Conservation (phyloP, 2,888 invertebrate genomes). For the Taenaris catops region DNA sequence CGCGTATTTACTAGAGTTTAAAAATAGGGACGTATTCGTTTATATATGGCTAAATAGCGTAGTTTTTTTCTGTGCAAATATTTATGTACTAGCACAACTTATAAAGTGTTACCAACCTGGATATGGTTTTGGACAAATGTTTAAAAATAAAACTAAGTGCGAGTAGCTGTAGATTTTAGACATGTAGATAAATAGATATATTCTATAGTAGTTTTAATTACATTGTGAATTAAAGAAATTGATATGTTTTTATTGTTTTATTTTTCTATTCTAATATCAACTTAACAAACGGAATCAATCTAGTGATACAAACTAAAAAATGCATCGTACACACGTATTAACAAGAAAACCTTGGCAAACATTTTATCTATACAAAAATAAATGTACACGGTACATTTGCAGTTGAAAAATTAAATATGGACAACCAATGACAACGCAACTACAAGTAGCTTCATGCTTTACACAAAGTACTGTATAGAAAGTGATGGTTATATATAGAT, state of each 20-base stretch:
- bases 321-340: conserved; percentile 2
- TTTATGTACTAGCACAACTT: conserved; percentile 82
- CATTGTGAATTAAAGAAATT: too few species aligned
- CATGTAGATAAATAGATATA: too few species aligned
- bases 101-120: conserved; percentile 61
- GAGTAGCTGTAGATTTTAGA: too few species aligned
- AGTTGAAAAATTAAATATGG: too few species aligned
- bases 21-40: conserved; percentile 89
- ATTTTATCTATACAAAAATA: conserved; percentile 1
- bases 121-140: conserved; percentile 44
- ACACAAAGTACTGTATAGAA: too few species aligned
- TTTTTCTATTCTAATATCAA: conserved; percentile 7
- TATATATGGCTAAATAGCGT: conserved; percentile 92
- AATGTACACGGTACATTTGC: conserved; percentile 10
- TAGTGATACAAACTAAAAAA: conserved; percentile 4
- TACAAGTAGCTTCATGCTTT: too few species aligned
- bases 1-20: conserved; percentile 96
- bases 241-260: conserved; percentile 3
- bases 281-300: not conserved
- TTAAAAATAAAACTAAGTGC: conserved; percentile 1
- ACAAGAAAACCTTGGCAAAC: conserved; percentile 4
- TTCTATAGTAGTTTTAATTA: too few species aligned
- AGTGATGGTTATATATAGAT: too few species aligned
- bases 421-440: too few species aligned
- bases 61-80: conserved; percentile 91